A percentile compares a stretch with the other conserved stretches of the same genome.
Conservation (phyloP, 2,797 vertebrate genomes). For the Manis crassicaudata region DNA sequence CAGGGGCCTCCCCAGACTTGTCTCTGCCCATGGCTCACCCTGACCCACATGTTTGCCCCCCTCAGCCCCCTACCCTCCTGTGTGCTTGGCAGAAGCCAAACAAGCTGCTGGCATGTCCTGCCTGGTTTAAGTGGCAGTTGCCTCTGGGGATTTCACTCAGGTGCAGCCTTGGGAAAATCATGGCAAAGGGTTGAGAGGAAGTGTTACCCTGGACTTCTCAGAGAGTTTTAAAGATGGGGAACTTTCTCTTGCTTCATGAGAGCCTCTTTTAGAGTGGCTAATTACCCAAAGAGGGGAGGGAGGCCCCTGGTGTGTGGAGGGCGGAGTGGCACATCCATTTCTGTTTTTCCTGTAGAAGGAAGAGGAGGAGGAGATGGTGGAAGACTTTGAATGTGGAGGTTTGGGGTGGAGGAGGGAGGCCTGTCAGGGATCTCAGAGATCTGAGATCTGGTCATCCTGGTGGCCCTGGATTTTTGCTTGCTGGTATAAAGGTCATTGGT, state of each 20-base stretch:
- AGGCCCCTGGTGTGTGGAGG: not conserved
- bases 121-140: slow-evolving; percentile 79
- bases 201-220: slow-evolving; percentile 51
- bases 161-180: slow-evolving; percentile 59
- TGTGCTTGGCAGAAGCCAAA: slow-evolving; percentile 28
- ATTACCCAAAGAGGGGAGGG: not conserved
- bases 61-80: accelerated
- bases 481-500: not conserved
- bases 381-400: not conserved
- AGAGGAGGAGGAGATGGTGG: not conserved
- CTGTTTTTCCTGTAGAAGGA: not conserved
- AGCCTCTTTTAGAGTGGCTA: not conserved
- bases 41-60: accelerated
- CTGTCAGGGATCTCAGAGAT: not conserved
- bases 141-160: slow-evolving; percentile 77
- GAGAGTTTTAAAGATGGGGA: slow-evolving; percentile 25
- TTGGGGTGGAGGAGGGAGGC: not conserved
- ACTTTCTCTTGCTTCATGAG: slow-evolving; percentile 53
- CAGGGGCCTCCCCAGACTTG: no score
- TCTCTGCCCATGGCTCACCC: not conserved
- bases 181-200: slow-evolving; percentile 61
- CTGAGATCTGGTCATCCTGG: not conserved
- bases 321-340: not conserved
- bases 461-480: not conserved
- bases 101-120: slow-evolving; percentile 46